Base-by-base conservation (phyloP, 2,797 vertebrate genomes). In the Pterois miles region DNA sequence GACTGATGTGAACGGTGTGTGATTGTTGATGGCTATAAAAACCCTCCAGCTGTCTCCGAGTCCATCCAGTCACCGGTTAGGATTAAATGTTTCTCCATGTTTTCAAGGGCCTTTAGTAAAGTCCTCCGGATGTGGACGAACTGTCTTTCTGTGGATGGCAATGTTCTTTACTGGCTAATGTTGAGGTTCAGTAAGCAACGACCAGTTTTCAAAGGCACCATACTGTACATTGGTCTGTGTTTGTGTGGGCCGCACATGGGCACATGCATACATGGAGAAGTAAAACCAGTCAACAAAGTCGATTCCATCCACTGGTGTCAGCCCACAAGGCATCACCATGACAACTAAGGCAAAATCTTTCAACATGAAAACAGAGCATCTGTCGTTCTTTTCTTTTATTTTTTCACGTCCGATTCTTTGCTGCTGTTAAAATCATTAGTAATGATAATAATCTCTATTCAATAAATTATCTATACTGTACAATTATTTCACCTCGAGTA, bases 381-480 rank as follows among this genome's bases (percentile, higher is more conserved):
- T 57, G 67, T 92, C 75, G 89, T 81, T 88, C 81, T 83, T 76
- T 77, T 65, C 53, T 22, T 75, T 58, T 71, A 38, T 78, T 65
- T 12, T 71, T 88, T 80, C 76, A 79, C 54, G 23, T 84, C 77
- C 40, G 68, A 84, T 76, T 87, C 71, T 74, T 81, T 75, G 85
- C 76, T 64, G 70, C 64, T 76, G 76, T 88, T 90, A 85, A 87
- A 92, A 90, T 91, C 91, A 91, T 91, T 92, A 91, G 93, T 91
- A 82, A 90, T 87, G 92, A 92, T 93, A 92, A 92, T 94, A 92
- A 94, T 93, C 93, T 95, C 95, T 95, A 93, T 96, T 95, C 93
- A 96, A 96, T 96, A 96, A 96, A 96, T 96, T 96, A 96, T 96
- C 92, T 95, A 90, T 96, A 94, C 94, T 93, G 91, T 94, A 94